Base-by-base conservation (phyloP, 2,888 invertebrate genomes). In the Adela reaumurella region DNA sequence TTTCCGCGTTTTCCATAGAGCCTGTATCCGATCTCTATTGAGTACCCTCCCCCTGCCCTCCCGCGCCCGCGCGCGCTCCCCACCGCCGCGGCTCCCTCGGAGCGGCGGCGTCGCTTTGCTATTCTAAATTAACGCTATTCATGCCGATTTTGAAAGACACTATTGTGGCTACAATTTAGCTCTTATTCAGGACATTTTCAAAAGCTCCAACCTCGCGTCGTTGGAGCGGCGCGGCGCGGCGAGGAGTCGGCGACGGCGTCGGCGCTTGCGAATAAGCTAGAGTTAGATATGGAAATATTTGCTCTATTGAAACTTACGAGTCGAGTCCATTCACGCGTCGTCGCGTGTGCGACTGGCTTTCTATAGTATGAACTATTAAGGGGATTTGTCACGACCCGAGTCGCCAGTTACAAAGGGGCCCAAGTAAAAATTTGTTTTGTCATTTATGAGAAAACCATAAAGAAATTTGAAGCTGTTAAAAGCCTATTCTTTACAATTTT, bases 91-190 rank as follows among this genome's bases (percentile, higher is more conserved):
- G 3, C 35, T 4, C 35, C 35, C 11, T 14, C 35, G 8, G 6
- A 68, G 62, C 64, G 64, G 29, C 35, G 28, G 10, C 68, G 66
- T 71, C 74, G 70, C 76, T 76, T 77, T 74, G 74, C 76, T 74
- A 78, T 74, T 76, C 73, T 76, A 76, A 77, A 71, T 76, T 76
- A 76, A 76, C 77, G 77, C 77, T 77, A 78, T 78, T 78, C 78
- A 78, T 65, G 63, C 43, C 47, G 68, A 73, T 74, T 76, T 72
- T 74, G 72, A 77, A 78, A 80, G 80, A 76, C 76, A 72, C 67
- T 74, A 81, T 81, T 81, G 81, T 81, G 78, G 79, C 80, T 77
- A 81, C 81, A 82, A 81, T 81, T 81, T 81, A 77, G 77, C 54
- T 73, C 81, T 81, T 74, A 81, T 81, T 82, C 81, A 82, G 78